Evolutionary conservation across 2,888 invertebrate genomes (phyloP).

Genomic region (Barypeithes pellucidus): DNA sequence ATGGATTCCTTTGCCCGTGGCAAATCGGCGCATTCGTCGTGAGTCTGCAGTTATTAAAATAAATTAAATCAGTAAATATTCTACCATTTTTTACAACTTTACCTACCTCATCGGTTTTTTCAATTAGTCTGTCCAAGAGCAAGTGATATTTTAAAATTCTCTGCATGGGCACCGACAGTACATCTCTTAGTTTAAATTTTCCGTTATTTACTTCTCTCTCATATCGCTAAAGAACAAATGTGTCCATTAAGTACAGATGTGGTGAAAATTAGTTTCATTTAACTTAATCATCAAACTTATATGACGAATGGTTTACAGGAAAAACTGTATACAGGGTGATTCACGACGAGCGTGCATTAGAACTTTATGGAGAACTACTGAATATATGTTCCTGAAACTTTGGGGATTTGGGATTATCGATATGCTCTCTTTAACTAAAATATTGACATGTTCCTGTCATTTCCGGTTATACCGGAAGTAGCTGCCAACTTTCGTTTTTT

Average conservation of each 20-base stretch:
- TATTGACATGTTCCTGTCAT: no score
- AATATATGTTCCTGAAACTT: no score
- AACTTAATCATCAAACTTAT: no score
- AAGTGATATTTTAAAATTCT: constrained; percentile 97
- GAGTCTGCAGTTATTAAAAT: constrained; percentile 73
- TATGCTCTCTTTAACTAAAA: no score
- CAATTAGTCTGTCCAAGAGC: constrained; percentile 89
- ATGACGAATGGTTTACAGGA: no score
- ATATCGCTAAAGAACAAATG: constrained; percentile 80
- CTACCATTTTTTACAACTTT: neutral
- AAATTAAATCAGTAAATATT: neutral
- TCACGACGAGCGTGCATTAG: no score
- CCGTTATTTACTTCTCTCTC: constrained; percentile 96
- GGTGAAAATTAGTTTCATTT: no score
- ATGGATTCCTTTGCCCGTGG: constrained; percentile 94
- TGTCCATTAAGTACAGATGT: neutral
- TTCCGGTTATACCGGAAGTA: no score
- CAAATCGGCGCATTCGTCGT: constrained; percentile 88
- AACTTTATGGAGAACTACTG: no score
- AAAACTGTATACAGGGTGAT: no score
- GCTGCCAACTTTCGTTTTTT: no score
- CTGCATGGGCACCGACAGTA: constrained; percentile 98
- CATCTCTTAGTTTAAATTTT: constrained; percentile 94
- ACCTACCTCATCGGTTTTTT: constrained; percentile 86
- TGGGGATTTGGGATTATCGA: no score